Evolutionary conservation across 2,888 invertebrate genomes (phyloP).

Genomic region (Tenthredo livida): DNA sequence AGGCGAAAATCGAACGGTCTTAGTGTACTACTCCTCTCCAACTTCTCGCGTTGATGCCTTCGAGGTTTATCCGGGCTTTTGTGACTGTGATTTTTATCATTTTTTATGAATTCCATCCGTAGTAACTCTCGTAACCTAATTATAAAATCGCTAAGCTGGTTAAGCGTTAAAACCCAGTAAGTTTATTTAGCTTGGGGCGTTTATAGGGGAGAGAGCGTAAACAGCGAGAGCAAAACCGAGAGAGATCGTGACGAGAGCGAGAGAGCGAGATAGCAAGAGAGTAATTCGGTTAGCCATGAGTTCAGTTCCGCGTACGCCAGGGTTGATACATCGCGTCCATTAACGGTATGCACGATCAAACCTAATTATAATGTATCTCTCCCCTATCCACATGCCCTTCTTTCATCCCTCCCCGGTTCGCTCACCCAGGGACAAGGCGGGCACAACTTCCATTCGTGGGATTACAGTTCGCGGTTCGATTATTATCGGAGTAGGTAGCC

Average conservation of each 20-base stretch:
- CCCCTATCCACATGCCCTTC: slow-evolving; percentile 48
- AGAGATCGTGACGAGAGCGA: slow-evolving; percentile 57
- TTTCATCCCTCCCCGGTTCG: slow-evolving; percentile 21
- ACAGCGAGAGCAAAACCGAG: slow-evolving; percentile 55
- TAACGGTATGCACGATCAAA: slow-evolving; percentile 72
- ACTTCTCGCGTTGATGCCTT: neutral
- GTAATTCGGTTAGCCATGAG: slow-evolving; percentile 70
- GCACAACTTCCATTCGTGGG: slow-evolving; percentile 32
- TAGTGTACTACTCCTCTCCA: neutral
- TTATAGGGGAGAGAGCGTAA: slow-evolving; percentile 58
- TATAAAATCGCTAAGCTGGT: slow-evolving; percentile 70
- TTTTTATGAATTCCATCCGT: slow-evolving; percentile 59
- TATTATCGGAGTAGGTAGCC: slow-evolving; percentile 48
- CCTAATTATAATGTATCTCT: slow-evolving; percentile 70
- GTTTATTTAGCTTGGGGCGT: slow-evolving; percentile 67
- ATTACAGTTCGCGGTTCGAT: slow-evolving; percentile 47
- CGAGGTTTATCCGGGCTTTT: neutral
- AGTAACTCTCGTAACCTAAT: slow-evolving; percentile 65
- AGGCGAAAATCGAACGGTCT: neutral
- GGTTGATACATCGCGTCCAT: slow-evolving; percentile 70
- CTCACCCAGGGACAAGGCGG: slow-evolving; percentile 27
- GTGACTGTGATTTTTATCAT: slow-evolving; percentile 57
- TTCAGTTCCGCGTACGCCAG: slow-evolving; percentile 60
- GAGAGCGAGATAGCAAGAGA: slow-evolving; percentile 55
- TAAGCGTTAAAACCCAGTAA: slow-evolving; percentile 69